Evolutionary conservation across 2,797 vertebrate species (phyloP).

Genomic region (Vireo griseus): DNA sequence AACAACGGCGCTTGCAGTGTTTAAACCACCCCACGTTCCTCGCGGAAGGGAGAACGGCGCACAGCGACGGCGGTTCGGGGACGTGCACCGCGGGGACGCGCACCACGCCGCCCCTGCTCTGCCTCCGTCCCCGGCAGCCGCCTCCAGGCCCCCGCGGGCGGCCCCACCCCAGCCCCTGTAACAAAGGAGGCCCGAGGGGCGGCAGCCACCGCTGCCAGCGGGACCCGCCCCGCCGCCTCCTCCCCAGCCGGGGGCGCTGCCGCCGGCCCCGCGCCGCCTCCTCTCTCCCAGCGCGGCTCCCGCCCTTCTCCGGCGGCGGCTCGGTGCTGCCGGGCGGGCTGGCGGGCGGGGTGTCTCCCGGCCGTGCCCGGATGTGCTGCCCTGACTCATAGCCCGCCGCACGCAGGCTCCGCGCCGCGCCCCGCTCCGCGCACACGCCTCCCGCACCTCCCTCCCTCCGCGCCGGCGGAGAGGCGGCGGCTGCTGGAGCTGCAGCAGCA

Average conservation of each 20-base stretch:
- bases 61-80: accelerated
- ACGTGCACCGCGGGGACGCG: too few relatives aligned
- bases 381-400: too few relatives aligned
- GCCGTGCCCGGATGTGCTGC: too few relatives aligned
- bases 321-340: too few relatives aligned
- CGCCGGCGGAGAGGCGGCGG: slow-evolving; percentile 5
- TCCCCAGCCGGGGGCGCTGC: not conserved
- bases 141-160: accelerated
- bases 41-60: not conserved
- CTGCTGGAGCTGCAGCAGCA: not conserved
- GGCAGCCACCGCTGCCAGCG: accelerated
- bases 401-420: not conserved
- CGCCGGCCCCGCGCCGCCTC: not conserved
- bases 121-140: accelerated
- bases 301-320: not conserved
- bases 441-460: not conserved
- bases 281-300: not conserved
- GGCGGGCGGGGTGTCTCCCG: too few relatives aligned
- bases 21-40: not conserved
- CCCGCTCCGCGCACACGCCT: not conserved
- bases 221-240: not conserved
- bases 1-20: not conserved
- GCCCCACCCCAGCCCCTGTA: not conserved
- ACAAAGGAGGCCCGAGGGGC: not conserved
- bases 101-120: accelerated